Evolutionary conservation across 2,797 vertebrate genomes (phyloP), one percentile per base, ranked within the genome.

Genomic region (Acrocephalus scirpaceus): DNA sequence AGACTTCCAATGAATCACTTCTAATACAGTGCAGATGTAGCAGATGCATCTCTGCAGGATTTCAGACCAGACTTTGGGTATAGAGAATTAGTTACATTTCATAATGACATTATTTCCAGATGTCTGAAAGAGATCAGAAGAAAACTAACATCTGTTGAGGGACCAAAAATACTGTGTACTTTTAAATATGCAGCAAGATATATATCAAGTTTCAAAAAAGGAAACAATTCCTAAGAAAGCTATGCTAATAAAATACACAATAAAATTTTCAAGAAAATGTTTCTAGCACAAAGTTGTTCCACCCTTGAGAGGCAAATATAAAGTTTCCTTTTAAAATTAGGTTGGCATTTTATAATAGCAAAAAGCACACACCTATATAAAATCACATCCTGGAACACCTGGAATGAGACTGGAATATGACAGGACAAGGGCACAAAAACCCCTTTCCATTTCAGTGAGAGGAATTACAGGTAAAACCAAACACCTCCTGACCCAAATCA

Each of bases 71-170:
- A 45, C 26, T 50, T 91, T 58, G 77, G n/a, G 80, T 91, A 91
- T 7, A 79, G 77, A 94, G 71, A 88, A 69, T 84, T 89, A 89
- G 70, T 74, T 84, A 92, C 54, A 84, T 89, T 77, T 96, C 67
- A 65, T 90, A 75, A 53, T 86, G 83, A 88, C 56, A 70, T 88
- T 82, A 79, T 82, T 92, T 92, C 92, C 85, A 96, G 94, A 95
- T 91, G 82, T 79, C 88, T 90, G 75, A 58, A 82, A 82, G 62
- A 87, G 71, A 87, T 85, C 56, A 88, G 82, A 92, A 82, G 78
- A 76, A 82, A 86, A 16, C 27, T 44, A 94, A 77, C 93, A 79
- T 70, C 67, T 86, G 93, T 61, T 82, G 67, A 84, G 90, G 81
- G 87, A 81, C 80, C 10, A 11, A 58, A 92, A 86, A 72, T 77